These are phyloP conservation scores for Pyxicephalus adspersus DNA, from an alignment of 2,113 vertebrate species.

Conservation along the genomic window DNA sequence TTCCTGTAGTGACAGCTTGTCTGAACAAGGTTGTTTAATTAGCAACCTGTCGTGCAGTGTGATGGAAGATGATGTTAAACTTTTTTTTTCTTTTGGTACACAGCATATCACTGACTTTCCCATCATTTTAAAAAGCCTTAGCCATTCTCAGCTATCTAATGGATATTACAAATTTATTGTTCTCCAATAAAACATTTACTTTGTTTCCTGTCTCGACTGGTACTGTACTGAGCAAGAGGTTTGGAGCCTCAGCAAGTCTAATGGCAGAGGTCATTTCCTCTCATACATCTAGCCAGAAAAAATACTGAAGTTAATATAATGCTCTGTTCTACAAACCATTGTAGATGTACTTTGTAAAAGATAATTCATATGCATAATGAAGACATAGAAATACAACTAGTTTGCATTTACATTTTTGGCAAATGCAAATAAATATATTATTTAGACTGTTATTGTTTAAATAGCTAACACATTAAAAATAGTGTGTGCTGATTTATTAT, in stretches of 20 bases:
- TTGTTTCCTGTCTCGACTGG: conserved; percentile 47
- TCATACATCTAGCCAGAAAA: not conserved
- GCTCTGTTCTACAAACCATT: too few species aligned
- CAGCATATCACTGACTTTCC: conserved; percentile 39
- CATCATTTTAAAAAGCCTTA: conserved; percentile 40
- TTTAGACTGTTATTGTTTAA: too few species aligned
- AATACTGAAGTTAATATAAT: not conserved
- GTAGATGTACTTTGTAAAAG: too few species aligned
- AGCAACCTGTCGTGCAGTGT: conserved; percentile 53
- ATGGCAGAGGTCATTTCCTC: conserved; percentile 42
- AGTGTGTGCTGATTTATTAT: too few species aligned
- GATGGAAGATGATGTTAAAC: conserved; percentile 54
- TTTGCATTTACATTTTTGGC: too few species aligned
- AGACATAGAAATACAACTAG: too few species aligned
- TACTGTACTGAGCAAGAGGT: conserved; percentile 34
- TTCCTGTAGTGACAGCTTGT: conserved; percentile 50
- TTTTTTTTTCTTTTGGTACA: conserved; percentile 25
- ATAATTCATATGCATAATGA: too few species aligned
- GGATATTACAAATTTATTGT: conserved; percentile 55
- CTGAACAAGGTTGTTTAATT: conserved; percentile 56
- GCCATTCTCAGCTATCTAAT: conserved; percentile 48
- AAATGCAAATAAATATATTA: too few species aligned
- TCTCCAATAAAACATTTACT: conserved; percentile 52
- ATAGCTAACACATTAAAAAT: too few species aligned
- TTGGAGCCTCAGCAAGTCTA: conserved; percentile 42